Base-by-base conservation (phyloP, 2,888 invertebrate genomes). In the Drosophila greeni region DNA sequence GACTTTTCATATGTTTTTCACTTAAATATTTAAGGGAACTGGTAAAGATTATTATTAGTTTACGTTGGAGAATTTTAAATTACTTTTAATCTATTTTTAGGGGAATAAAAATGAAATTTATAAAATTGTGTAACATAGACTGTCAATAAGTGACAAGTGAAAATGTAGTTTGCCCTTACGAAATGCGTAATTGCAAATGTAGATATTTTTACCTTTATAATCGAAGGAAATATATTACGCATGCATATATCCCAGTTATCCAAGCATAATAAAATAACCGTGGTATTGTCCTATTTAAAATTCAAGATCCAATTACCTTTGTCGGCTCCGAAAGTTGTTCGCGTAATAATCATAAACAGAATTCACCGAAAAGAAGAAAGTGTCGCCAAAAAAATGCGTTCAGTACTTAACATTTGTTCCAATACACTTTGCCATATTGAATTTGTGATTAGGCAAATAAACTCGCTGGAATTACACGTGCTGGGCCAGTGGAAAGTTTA, bases 361-460 rank as follows among this genome's bases (percentile, higher is more conserved):
- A 54, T 62, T 45, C 48, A 33, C 36, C 7, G 31, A 40, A n/a
- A 31, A 59, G 53, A 39, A 65, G 60, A 58, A 67, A 79, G 48
- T 66, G 77, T 52, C 59, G 51, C 57, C 39, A 39, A 47, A 67
- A 72, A 72, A 71, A 66, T 70, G 79, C 66, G 82, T 23, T 52
- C 43, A 43, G 42, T 43, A 66, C 62, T 62, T 54, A 31, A 11
- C 55, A 85, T 80, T 80, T 85, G 68, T 85, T 84, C 79, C 68
- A 81, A 81, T 79, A 83, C 79, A 83, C 75, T 80, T 80, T 81
- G 73, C 58, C 75, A 82, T 84, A 82, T 85, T 85, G 81, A 85
- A 85, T 82, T 76, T 82, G 71, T 73, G 85, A 82, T 82, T 82
- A 82, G 85, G 85, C 67, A 85, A 85, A 82, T 82, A 82, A 82